These are phyloP conservation scores for Trachelus iudaicus DNA, from an alignment of 2,888 invertebrate species.

Conservation along the genomic window DNA sequence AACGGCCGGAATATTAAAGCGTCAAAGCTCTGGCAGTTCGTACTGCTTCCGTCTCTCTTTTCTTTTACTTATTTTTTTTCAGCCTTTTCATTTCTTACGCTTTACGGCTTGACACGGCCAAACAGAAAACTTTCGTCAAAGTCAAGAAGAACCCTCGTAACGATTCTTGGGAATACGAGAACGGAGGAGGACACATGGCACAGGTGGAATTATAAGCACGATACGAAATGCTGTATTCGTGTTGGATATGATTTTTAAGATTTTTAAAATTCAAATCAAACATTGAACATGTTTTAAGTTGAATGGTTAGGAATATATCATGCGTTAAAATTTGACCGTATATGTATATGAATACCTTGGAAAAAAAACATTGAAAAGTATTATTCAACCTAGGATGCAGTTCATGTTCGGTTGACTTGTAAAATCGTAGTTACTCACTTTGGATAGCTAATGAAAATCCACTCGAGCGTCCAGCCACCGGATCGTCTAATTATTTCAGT, in stretches of 20 bases:
- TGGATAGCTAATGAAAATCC: not conserved
- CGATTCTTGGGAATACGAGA: not conserved
- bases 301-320: not conserved
- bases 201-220: no score
- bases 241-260: not conserved
- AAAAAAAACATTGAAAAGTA: not conserved
- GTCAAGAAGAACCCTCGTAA: not conserved
- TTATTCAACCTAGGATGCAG: not conserved
- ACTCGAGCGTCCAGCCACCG: not conserved
- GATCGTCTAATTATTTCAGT: not conserved
- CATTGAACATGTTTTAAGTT: not conserved
- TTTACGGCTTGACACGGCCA: not conserved
- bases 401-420: not conserved
- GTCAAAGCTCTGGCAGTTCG: not conserved
- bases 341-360: not conserved
- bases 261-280: not conserved
- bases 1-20: conserved; percentile 8
- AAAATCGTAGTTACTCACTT: not conserved
- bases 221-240: not conserved
- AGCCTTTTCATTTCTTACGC: conserved; percentile 13
- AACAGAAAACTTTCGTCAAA: not conserved
- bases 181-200: not conserved
- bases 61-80: conserved; percentile 19
- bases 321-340: not conserved
- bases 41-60: conserved; percentile 9